Base-by-base conservation (phyloP, 2,888 invertebrate species). In the Acrobeloides nanus region DNA sequence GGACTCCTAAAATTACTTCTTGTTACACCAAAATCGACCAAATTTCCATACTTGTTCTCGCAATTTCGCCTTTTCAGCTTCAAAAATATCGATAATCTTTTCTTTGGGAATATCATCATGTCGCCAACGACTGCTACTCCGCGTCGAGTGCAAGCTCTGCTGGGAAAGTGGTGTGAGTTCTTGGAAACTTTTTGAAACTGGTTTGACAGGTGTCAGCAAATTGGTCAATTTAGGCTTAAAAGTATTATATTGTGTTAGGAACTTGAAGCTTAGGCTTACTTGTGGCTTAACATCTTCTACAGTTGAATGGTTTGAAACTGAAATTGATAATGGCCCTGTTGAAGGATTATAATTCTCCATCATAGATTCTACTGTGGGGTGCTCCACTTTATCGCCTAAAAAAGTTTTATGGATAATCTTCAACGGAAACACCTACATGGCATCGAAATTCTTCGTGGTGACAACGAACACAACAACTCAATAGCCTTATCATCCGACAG, bases 401-500 rank as follows among this genome's bases (percentile, higher is more conserved):
- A n/a, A n/a, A n/a, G n/a, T n/a, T n/a, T n/a, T n/a, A n/a, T n/a
- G n/a, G n/a, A n/a, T n/a, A n/a, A 61, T 56, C 24, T 53, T 47
- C n/a, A n/a, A n/a, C n/a, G n/a, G n/a, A n/a, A n/a, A n/a, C n/a
- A n/a, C n/a, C n/a, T n/a, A n/a, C n/a, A n/a, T n/a, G n/a, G n/a
- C 43, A 50, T 27, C 5, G 48, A 47, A 7, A 66, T 57, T 32
- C 64, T 52, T 55, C 71, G 49, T 46, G 67, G 69, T 48, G 61
- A 66, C 76, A 97, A 84, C 63, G 90, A 88, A 80, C 97, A 95
- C 76, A 97, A 84, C 69, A 93, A 84, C 81, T 89, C 82, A 73
- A 97, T 88, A 72, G 95, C 92, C 73, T 86, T 85, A 75, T 93
- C 92, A 80, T 95, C 95, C 76, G 87, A 87, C 62, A 93, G 89